phyloP scores from a whole-genome alignment of 2,888 invertebrate genomes.

The Pimpla rufipes region DNA sequence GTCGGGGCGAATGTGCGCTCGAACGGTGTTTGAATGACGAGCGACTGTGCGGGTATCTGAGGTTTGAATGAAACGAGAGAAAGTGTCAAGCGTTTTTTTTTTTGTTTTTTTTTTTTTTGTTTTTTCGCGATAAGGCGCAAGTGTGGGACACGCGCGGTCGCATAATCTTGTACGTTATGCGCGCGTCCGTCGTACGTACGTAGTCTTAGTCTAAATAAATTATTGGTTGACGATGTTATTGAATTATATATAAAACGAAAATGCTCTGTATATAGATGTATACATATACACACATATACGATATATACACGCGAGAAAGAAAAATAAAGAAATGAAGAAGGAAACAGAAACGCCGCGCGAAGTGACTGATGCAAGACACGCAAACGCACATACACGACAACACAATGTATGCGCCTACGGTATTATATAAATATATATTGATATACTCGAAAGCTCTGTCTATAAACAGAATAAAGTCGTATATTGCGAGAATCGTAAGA shows the following conservation, averaged over 20 bases:
- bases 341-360: conserved; percentile 42
- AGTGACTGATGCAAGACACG: conserved; percentile 51
- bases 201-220: conserved; percentile 79
- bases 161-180: conserved; percentile 67
- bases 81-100: conserved; percentile 44
- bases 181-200: conserved; percentile 69
- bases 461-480: conserved; percentile 82
- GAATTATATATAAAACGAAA: conserved; percentile 78
- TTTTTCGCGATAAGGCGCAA: conserved; percentile 36
- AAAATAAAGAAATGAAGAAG: conserved; percentile 56
- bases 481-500: conserved; percentile 76
- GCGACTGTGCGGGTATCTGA: conserved; percentile 13
- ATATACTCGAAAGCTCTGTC: conserved; percentile 81
- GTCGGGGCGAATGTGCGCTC: conserved; percentile 74
- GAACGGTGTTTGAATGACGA: conserved; percentile 45
- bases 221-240: conserved; percentile 84
- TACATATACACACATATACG: conserved; percentile 75
- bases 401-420: conserved; percentile 67
- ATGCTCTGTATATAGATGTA: conserved; percentile 82
- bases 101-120: conserved; percentile 18
- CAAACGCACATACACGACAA: conserved; percentile 72
- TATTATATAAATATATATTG: conserved; percentile 70
- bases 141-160: conserved; percentile 48
- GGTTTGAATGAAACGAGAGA: conserved; percentile 45
- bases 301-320: conserved; percentile 48